Base-by-base conservation (phyloP, 1,140 invertebrate genomes). In the Drosophila kohkoa region DNA sequence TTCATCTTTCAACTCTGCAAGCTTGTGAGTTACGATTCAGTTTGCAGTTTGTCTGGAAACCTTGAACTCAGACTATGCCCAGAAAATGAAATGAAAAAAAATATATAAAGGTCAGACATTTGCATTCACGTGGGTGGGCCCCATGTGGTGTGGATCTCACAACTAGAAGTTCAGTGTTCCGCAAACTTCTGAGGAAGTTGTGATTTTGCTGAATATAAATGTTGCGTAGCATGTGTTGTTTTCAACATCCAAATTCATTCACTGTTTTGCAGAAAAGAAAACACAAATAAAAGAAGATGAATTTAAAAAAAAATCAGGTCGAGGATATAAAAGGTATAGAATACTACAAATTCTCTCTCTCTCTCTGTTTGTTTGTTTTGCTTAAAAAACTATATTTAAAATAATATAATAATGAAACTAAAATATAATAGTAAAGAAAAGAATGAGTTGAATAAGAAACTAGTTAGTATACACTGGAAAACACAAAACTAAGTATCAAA, bases 11-110 rank as follows among this genome's bases (percentile, higher is more conserved):
- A 64, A 71, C 32, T 41, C 62, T 54, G 63, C 77, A 65, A 85
- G 80, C 62, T 62, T 82, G 69, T 75, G 79, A 82, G 59, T 82
- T 82, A 82, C 62, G 62, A 64, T 65, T 66, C 52, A 10, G 25
- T 46, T 55, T 69, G 41, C 20, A 52, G 51, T 59, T 64, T 64
- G 64, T 69, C 48, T 75, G 60, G 35, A 57, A 62, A 75, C 72
- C 72, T 75, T 75, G 72, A 75, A 75, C 72, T 70, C 58, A 70
- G 63, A 63, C 25, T 57, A 43, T 41, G 11, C 8, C 38, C 11
- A 43, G 43, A 32, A 32, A 32, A 32, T 7, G 7, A 32, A 32
- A 38, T 10, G 10, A 38, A 38, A 38, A 8, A 32, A 5, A 32
- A 41, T 11, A 54, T 55, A 62, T 20, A 57, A 70, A 75, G 45